Evolutionary conservation across 2,797 vertebrate species (phyloP).

Genomic region (Pampus argenteus): DNA sequence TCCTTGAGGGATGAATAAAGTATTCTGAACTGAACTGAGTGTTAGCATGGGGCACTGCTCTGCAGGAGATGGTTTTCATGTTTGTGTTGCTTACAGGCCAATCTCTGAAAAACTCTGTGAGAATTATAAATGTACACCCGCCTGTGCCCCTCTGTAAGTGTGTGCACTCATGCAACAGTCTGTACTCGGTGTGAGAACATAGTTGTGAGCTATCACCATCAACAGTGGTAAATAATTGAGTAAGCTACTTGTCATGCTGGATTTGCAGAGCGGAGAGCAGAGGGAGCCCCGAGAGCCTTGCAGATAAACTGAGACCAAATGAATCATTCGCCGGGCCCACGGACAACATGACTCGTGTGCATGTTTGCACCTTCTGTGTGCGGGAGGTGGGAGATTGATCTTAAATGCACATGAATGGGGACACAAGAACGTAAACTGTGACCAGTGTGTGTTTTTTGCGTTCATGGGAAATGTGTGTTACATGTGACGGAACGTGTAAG

Average conservation of each 20-base stretch:
- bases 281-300: conserved; percentile 49
- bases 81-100: conserved; percentile 12
- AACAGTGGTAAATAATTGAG: conserved; percentile 75
- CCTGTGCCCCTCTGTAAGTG: conserved; percentile 7
- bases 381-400: conserved; percentile 46
- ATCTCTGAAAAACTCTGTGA: conserved; percentile 29
- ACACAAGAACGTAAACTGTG: conserved; percentile 29
- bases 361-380: conserved; percentile 46
- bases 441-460: conserved; percentile 13
- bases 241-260: conserved; percentile 70
- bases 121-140: conserved; percentile 12
- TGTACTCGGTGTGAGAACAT: conserved; percentile 22
- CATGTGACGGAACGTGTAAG: conserved; percentile 44
- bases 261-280: conserved; percentile 60
- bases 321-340: conserved; percentile 46
- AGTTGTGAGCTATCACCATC: conserved; percentile 66
- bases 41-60: conserved; percentile 20
- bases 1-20: not conserved
- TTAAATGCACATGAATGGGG: conserved; percentile 37
- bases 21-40: not conserved
- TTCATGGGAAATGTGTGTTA: not conserved
- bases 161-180: conserved; percentile 7
- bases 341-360: conserved; percentile 47
- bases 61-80: conserved; percentile 15
- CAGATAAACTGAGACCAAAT: conserved; percentile 59